Percentiles rank a stretch among this genome's conserved stretches.
Evolutionary conservation across 2,888 invertebrate genomes (phyloP).

Genomic region (Schizotus pectinicornis): DNA sequence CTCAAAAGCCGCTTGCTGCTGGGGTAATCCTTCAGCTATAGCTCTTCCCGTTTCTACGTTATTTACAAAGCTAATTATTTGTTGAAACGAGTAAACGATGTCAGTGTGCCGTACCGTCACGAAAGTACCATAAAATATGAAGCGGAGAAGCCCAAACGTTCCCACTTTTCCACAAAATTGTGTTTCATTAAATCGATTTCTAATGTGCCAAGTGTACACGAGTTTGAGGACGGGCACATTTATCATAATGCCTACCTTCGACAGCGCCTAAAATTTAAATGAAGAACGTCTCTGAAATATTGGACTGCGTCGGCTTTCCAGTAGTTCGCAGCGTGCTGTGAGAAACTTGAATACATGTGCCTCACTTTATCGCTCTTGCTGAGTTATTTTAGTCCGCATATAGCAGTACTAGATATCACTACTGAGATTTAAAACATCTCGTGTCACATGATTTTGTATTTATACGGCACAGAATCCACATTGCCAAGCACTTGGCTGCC

Average conservation of each 20-base stretch:
- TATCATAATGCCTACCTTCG: conserved; percentile 10
- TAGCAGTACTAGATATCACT: conserved; percentile 41
- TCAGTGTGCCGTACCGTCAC: conserved; percentile 19
- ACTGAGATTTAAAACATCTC: conserved; percentile 36
- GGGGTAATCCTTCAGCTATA: conserved; percentile 1
- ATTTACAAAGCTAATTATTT: conserved; percentile 8
- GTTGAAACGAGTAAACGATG: conserved; percentile 14
- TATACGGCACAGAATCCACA: not conserved
- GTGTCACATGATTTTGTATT: conserved; percentile 30
- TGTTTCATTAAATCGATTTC: conserved; percentile 11
- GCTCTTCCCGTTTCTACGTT: not conserved
- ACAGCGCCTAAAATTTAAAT: conserved; percentile 29
- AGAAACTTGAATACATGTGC: conserved; percentile 42
- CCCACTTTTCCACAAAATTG: not conserved
- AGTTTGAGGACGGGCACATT: conserved; percentile 1
- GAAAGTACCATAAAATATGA: conserved; percentile 15
- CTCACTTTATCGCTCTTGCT: conserved; percentile 41
- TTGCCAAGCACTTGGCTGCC: no score
- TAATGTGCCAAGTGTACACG: conserved; percentile 9
- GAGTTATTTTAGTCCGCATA: conserved; percentile 42
- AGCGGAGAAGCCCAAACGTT: not conserved
- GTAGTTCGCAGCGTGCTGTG: conserved; percentile 43
- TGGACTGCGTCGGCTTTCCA: conserved; percentile 35
- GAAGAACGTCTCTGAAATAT: conserved; percentile 28
- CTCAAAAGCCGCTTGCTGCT: not conserved